Evolutionary conservation across 1,140 invertebrate species (phyloP), one percentile per base, ranked within the genome.

Genomic region (Drosophila subpulchrella): DNA sequence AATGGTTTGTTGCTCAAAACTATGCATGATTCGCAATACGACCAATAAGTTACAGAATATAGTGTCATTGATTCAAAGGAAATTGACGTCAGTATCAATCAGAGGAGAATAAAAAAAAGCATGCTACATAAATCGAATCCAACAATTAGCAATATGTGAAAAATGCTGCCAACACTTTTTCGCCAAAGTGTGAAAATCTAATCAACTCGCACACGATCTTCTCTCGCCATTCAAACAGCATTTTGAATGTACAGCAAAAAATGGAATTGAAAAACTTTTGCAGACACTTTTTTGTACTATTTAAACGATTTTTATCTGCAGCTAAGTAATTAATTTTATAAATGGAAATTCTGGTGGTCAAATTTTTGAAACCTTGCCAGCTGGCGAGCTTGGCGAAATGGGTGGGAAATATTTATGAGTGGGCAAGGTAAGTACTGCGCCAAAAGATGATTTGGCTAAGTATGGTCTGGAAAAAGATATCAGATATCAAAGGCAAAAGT

Each of bases 391-490:
- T 41, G 15, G 34, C 32, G 67, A 20, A 47, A 15, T 20, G 38
- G 42, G 53, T 60, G 27, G 61, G 46, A 32, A 78, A 39, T 58
- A 56, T 63, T 61, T 57, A 60, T 39, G 66, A 61, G 76, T 84
- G 80, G 51, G 84, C 24, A 77, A 88, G 83, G 83, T 88, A 89
- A 83, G 84, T 89, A 59, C 55, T 58, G 38, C 57, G 74, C 66
- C 58, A 75, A 53, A 27, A 24, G 27, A 55, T 68, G 34, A 67
- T 67, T 48, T 67, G 62, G 41, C 46, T 20, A 34, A 65, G 47
- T 24, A 38, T 39, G 20, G 41, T n/a, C 15, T 15, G 11, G 15
- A 17, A 63, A 42, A 27, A 60, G 60, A 20, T 59, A 10, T 62
- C 60, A 30, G 20, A 62, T 62, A 62, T 41, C 60, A 42, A 62